Evolutionary conservation across 1,140 invertebrate species (phyloP).

Genomic region (Drosophila truncata): DNA sequence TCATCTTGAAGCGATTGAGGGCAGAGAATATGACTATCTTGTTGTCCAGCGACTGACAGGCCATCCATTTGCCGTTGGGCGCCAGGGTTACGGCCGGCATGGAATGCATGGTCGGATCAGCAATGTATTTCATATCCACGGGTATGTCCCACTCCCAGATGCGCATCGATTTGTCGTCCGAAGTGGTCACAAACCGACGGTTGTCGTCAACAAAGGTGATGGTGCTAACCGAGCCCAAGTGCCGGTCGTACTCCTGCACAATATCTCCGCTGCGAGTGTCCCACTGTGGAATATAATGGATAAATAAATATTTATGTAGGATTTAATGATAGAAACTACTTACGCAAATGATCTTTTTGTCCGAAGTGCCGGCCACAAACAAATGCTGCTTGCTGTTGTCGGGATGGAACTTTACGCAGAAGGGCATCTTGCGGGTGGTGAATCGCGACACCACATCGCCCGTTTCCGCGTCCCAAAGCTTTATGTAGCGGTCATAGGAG

Average conservation of each 20-base stretch:
- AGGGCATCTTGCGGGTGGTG: conserved; percentile 97
- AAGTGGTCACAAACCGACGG: conserved; percentile 98
- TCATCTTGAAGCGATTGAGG: conserved; percentile 98
- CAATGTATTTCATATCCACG: conserved; percentile 99
- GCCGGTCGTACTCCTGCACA: conserved; percentile 99
- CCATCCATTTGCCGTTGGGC: conserved; percentile 99
- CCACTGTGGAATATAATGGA: conserved; percentile 91
- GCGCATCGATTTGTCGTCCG: conserved; percentile 99
- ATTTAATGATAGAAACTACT: conserved; percentile 85
- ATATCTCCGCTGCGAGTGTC: conserved; percentile 97
- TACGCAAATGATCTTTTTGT: conserved; percentile 99
- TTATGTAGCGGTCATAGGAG: conserved; percentile 96
- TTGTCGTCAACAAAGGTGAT: conserved; percentile 99
- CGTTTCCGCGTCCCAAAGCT: conserved; percentile 99
- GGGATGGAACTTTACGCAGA: conserved; percentile 99
- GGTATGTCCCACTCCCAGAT: conserved; percentile 99
- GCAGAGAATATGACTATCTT: conserved; percentile 99
- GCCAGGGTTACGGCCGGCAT: conserved; percentile 98
- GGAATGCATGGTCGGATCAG: conserved; percentile 99
- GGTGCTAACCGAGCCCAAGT: conserved; percentile 99
- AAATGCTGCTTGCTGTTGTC: conserved; percentile 98
- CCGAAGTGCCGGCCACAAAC: conserved; percentile 99
- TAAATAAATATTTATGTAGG: background rate
- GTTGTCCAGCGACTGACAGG: conserved; percentile 99
- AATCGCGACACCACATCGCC: conserved; percentile 96